Conservation (phyloP, 2,888 invertebrate species). For the Amblyteles armatorius region DNA sequence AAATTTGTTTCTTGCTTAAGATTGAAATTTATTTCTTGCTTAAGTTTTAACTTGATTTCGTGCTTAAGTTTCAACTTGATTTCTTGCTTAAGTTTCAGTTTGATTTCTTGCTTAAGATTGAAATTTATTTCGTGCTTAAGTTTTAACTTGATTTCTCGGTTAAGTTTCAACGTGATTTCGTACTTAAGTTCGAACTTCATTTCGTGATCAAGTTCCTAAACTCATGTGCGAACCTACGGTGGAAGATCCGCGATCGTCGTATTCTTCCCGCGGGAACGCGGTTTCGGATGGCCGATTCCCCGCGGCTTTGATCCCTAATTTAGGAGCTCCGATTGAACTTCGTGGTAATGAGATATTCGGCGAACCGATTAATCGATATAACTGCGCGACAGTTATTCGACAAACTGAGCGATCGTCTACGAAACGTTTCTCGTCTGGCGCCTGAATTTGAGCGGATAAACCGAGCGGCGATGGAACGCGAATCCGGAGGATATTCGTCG, state of each 20-base stretch:
- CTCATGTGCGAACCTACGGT: not conserved
- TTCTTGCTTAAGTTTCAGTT: not conserved
- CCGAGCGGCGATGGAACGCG: not conserved
- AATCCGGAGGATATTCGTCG: conserved; percentile 1
- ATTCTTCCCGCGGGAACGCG: not conserved
- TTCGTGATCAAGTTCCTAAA: not conserved
- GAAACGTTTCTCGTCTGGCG: not conserved
- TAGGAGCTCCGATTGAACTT: not conserved
- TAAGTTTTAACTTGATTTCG: too few species aligned
- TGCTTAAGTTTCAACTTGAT: too few species aligned
- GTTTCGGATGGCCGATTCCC: not conserved
- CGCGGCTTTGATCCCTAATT: conserved; percentile 5
- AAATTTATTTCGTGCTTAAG: not conserved
- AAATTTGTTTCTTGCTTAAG: too few species aligned
- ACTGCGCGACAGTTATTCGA: not conserved
- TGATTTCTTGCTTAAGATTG: not conserved
- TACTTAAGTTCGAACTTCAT: not conserved
- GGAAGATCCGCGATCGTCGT: not conserved
- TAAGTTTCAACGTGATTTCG: not conserved
- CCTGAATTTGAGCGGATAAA: not conserved
- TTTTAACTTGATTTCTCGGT: not conserved
- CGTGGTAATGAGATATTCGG: not conserved
- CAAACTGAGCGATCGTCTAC: not conserved
- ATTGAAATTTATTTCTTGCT: too few species aligned
- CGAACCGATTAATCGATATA: conserved; percentile 24